These are phyloP conservation scores for Drosophila pandora DNA, from an alignment of 1,140 invertebrate genomes.

Conservation along the genomic window DNA sequence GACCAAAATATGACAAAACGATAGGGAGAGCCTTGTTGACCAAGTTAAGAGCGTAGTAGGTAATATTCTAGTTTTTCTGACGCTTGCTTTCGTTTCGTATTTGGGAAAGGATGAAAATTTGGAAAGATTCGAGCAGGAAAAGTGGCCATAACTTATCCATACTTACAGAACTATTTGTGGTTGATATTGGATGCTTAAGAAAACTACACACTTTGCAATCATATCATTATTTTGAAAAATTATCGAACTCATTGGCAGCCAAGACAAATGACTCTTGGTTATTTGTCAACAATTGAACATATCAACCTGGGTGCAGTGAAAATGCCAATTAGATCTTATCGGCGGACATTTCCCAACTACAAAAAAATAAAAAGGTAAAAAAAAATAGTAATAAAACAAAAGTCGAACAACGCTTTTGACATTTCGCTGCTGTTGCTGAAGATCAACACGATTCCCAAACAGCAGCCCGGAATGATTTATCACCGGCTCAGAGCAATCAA, in stretches of 20 bases:
- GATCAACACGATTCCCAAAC: constrained; percentile 59
- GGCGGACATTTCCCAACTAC: constrained; percentile 32
- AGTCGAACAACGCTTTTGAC: constrained; percentile 48
- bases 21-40: too few relatives aligned
- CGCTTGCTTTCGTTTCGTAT: too few relatives aligned
- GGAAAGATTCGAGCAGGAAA: too few relatives aligned
- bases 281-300: constrained; percentile 50
- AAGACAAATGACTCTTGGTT: constrained; percentile 27
- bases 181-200: not conserved
- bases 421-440: constrained; percentile 46
- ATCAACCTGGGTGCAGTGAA: constrained; percentile 42
- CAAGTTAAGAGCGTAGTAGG: too few relatives aligned
- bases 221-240: not conserved
- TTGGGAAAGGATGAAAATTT: too few relatives aligned
- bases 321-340: constrained; percentile 52
- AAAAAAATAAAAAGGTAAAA: constrained; percentile 6
- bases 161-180: too few relatives aligned
- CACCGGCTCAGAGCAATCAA: constrained; percentile 59
- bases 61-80: too few relatives aligned
- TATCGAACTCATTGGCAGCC: constrained; percentile 23
- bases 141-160: too few relatives aligned
- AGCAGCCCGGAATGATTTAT: constrained; percentile 67
- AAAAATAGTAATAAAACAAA: constrained; percentile 26
- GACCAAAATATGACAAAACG: too few relatives aligned
- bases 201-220: constrained; percentile 1